A percentile compares a stretch with the other conserved stretches of the same genome.
These are phyloP conservation scores for Oenanthe melanoleuca DNA, from an alignment of 2,113 vertebrate species.

Conservation along the genomic window DNA sequence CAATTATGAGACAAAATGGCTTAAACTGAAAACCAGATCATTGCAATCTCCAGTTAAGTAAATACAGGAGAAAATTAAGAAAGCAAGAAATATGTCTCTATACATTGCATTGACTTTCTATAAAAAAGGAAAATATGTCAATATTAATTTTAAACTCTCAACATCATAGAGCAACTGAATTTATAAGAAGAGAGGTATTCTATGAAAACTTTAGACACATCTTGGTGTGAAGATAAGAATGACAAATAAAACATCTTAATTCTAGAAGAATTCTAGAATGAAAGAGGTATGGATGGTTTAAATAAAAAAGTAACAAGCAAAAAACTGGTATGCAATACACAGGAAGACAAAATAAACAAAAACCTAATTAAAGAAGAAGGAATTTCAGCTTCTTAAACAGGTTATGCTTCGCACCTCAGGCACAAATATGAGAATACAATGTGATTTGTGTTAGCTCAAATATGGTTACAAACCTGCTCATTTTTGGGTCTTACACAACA, in stretches of 20 bases:
- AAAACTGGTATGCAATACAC: background rate
- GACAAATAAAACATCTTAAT: background rate
- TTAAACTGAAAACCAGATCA: background rate
- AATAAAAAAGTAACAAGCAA: background rate
- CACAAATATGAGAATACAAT: background rate
- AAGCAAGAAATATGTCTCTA: background rate
- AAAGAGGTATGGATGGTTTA: background rate
- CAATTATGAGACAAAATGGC: background rate
- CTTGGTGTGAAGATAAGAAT: background rate
- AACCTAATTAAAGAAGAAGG: background rate
- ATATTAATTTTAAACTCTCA: background rate
- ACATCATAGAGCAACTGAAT: background rate
- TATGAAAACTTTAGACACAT: background rate
- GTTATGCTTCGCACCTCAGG: background rate
- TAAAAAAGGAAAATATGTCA: background rate
- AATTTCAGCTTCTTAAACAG: background rate
- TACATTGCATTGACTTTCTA: background rate
- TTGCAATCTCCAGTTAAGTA: background rate
- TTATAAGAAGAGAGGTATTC: background rate
- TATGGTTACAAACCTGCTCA: background rate
- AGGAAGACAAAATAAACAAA: background rate
- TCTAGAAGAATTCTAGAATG: background rate
- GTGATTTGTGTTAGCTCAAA: background rate
- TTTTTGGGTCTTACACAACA: background rate
- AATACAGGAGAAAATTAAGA: background rate